A percentile compares a stretch with the other conserved stretches of the same genome.
phyloP scores from a whole-genome alignment of 2,797 vertebrate species.

The Chromis chromis region DNA sequence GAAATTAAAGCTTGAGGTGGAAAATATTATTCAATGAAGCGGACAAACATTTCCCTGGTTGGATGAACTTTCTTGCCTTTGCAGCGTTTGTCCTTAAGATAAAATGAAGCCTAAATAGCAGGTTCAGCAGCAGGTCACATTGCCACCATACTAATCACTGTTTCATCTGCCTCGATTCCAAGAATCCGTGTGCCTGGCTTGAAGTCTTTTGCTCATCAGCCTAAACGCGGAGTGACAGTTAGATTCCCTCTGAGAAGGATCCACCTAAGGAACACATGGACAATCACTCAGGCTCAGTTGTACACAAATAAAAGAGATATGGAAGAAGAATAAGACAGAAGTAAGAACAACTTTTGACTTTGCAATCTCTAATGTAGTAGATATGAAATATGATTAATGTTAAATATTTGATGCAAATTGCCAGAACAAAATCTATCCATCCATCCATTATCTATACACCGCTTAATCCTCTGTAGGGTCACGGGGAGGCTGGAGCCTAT shows the following conservation, averaged over 20 bases:
- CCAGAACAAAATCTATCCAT: too few species aligned
- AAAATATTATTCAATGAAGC: neutral
- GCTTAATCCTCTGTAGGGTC: too few species aligned
- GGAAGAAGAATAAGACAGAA: too few species aligned
- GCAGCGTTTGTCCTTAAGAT: neutral
- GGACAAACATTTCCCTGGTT: conserved; percentile 14
- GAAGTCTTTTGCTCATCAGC: conserved; percentile 6
- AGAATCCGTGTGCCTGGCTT: conserved; percentile 20
- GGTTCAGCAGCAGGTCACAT: conserved; percentile 17
- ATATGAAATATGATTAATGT: neutral
- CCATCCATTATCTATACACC: too few species aligned
- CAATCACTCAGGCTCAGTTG: neutral
- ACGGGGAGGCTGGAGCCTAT: too few species aligned
- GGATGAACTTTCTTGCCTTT: neutral
- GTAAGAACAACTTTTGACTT: too few species aligned
- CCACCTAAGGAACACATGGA: neutral
- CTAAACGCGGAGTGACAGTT: conserved; percentile 34
- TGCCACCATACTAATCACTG: conserved; percentile 20
- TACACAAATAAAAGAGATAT: neutral
- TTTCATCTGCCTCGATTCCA: conserved; percentile 1
- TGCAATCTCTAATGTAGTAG: too few species aligned
- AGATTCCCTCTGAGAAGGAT: conserved; percentile 33
- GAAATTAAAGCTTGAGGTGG: neutral
- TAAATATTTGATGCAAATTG: neutral
- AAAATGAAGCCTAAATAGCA: neutral